Base-by-base conservation (phyloP, 2,797 vertebrate species). In the Enteromius fasciolatus region DNA sequence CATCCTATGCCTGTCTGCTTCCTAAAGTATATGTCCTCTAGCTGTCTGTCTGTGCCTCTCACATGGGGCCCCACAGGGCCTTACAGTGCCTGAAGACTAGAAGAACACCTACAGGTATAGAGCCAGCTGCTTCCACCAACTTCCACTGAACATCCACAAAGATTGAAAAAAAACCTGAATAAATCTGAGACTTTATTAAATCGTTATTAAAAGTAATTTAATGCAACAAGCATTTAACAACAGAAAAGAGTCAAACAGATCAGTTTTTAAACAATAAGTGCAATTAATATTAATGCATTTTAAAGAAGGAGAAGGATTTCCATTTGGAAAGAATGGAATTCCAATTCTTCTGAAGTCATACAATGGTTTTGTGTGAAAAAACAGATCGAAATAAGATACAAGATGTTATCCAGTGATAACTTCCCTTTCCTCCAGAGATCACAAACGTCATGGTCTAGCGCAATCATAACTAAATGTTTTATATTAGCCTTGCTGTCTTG, bases 1-100 rank as follows among this genome's bases (percentile, higher is more conserved):
- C 78, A 70, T 10, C 41, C 50, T 9, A 69, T 80, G 18, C 23
- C 46, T 79, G 75, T 64, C 75, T 83, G 74, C n/a, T 20, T 73
- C 18, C 6, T 67, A 25, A 33, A 9, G 63, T 36, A 36, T 52
- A 1, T 69, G 73, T 46, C 72, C 83, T 84, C 41, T 39, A 20
- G 41, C 64, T 64, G 69, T 63, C 50, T 68, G 18, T 36, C 76
- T 57, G 59, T 36, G 48, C 48, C 57, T n/a, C 33, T 68, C 23
- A 41, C 18, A 17, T 33, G 25, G 36, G 25, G 25, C 20, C 17
- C 59, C 63, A 78, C 1, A 54, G 7, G 8, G 63, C 18, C 61
- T 48, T 78, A 54, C 20, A 54, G 12, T 20, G 64, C 31, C 25
- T 28, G 0, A 79, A 68, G 33, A 12, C 31, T 54, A 23, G 46